Base-by-base conservation (phyloP, 2,113 vertebrate genomes). In the Ptilonorhynchus violaceus region DNA sequence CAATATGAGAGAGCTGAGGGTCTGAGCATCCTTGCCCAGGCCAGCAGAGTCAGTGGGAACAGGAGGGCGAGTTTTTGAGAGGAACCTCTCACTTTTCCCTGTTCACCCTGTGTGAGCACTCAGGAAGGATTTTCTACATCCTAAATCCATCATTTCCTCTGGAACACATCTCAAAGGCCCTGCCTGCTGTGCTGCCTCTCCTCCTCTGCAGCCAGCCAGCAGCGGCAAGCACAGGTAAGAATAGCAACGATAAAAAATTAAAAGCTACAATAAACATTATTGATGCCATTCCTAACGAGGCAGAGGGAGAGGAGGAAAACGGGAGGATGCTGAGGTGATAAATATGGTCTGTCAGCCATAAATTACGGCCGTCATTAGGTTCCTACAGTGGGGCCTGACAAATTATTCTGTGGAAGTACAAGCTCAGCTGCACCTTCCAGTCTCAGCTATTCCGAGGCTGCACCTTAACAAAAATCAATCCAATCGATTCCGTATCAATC, bases 181-280 rank as follows among this genome's bases (percentile, higher is more conserved):
- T 60, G 46, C 80, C 81, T 91, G 56, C 90, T 89, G 72, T 90
- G 67, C 86, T 59, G 86, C 93, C 44, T 92, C 73, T 44, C 33
- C 59, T 89, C 70, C n/a, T 96, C 89, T 91, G 60, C 87, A 94
- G 89, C 82, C 80, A 91, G 75, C 85, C 93, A 41, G 50, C 81
- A 69, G 25, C 83, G 64, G 88, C 75, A 49, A 67, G 88, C 75
- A 49, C 81, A 97, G 94, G 96, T 97, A 92, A 88, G 93, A 93
- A 97, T 78, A 97, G 63, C 91, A 94, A 90, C 3, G 28, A 95
- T 97, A 95, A 97, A 97, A 97, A 97, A 97, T 96, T 97, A 97
- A 97, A 97, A 96, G 95, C 96, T 85, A 83, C 94, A 93, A 97
- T 97, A 97, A 97, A 97, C 94, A 92, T 97, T 97, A 97, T 95